Evolutionary conservation across 2,888 invertebrate genomes (phyloP), one percentile per base, ranked within the genome.

Genomic region (Thalpophila matura): DNA sequence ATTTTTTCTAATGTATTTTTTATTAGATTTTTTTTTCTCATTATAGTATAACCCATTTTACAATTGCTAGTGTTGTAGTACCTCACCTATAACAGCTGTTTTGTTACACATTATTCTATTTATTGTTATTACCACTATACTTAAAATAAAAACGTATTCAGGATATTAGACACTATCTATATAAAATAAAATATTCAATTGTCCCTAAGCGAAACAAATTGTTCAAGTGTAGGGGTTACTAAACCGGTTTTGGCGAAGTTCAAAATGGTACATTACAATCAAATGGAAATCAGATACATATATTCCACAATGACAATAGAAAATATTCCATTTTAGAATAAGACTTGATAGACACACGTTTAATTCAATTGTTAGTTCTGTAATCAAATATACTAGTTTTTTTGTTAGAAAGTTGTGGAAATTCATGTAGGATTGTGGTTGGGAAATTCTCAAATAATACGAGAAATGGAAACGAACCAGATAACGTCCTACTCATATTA

Each of bases 261-360:
- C 20, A 46, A 38, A 68, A 56, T 14, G 27, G 53, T 40, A 38
- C 51, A 47, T 47, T 47, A 63, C 59, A 74, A 78, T 69, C 18
- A 51, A 69, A 69, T 59, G 38, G 75, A 54, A 70, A 70, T 78
- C 62, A 61, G 66, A 78, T 74, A 65, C 70, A 70, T 55, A 65
- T 74, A 70, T 55, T 49, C 46, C 49, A 49, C 31, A 43, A 16
- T 47, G 38, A 63, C 53, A 78, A 66, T 56, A 33, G 47, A 18
- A 45, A 49, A 42, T 40, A 62, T 43, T 63, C 45, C 7, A 42
- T 46, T 53, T 37, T 54, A 69, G 54, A 74, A 74, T 57, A 57
- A 57, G 6, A 77, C 57, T 71, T 71, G 63, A 66, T 56, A 53
- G 74, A 49, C 62, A 72, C 14, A 54, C 73, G 56, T 40, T 76